phyloP scores from a whole-genome alignment of 2,888 invertebrate species.

The Cinara cedri region DNA sequence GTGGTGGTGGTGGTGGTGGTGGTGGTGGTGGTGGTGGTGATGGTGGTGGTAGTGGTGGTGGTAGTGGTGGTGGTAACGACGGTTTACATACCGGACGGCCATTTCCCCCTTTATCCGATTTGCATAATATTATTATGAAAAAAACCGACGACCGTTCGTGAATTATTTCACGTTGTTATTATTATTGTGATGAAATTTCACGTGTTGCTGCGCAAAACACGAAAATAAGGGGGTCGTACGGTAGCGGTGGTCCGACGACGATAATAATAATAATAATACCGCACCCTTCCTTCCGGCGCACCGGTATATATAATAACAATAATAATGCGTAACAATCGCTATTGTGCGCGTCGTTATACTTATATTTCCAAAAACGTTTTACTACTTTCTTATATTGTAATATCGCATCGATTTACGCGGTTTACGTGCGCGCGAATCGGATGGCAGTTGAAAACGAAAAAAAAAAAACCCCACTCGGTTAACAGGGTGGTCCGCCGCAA shows the following conservation, averaged over 20 bases:
- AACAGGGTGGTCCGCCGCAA: too few relatives aligned
- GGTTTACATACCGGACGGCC: background rate
- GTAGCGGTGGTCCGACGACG: background rate
- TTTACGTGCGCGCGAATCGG: too few relatives aligned
- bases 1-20: too few relatives aligned
- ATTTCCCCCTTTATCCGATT: conserved; percentile 11
- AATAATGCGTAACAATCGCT: background rate
- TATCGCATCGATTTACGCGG: too few relatives aligned
- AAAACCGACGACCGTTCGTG: background rate
- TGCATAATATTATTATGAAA: conserved; percentile 6
- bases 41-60: too few relatives aligned
- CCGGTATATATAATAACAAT: too few relatives aligned
- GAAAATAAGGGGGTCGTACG: conserved; percentile 18
- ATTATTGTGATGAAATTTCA: conserved; percentile 29
- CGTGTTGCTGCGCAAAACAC: conserved; percentile 37
- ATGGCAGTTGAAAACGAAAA: too few relatives aligned
- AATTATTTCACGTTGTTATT: too few relatives aligned
- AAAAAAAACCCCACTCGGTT: too few relatives aligned
- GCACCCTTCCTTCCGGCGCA: background rate
- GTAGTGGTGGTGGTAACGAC: too few relatives aligned
- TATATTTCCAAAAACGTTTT: background rate
- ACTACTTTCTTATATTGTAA: background rate
- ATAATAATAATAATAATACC: conserved; percentile 16
- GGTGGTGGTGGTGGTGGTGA: too few relatives aligned
- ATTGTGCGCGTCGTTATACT: background rate